Conservation (phyloP, 2,113 vertebrate genomes). For the Brachypodius melanocephalos region DNA sequence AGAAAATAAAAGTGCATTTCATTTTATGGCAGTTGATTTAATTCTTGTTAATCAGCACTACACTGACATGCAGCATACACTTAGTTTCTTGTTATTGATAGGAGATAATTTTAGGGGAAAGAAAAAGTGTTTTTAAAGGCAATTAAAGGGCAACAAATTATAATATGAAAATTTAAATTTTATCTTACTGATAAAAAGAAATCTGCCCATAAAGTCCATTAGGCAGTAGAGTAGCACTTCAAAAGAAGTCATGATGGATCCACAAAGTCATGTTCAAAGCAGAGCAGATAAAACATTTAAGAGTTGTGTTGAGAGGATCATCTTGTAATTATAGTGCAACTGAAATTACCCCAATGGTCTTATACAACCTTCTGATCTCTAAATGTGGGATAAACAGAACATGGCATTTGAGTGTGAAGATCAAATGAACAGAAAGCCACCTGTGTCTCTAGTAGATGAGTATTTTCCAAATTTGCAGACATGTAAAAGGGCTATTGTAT, state of each 20-base stretch:
- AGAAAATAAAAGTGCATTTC: neutral
- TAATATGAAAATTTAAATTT: neutral
- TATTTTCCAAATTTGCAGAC: neutral
- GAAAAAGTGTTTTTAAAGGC: neutral
- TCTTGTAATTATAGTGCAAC: neutral
- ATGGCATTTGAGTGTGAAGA: neutral
- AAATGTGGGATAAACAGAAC: neutral
- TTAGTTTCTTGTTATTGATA: neutral
- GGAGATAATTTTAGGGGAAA: neutral
- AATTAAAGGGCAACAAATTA: neutral
- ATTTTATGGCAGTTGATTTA: neutral
- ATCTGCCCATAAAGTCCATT: neutral
- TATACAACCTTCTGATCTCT: neutral
- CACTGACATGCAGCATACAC: neutral
- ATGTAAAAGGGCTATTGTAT: neutral
- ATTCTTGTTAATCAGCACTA: neutral
- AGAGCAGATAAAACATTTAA: conserved; percentile 13
- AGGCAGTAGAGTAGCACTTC: neutral
- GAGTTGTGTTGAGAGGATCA: neutral
- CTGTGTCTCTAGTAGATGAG: neutral
- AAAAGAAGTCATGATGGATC: neutral
- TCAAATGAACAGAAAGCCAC: neutral
- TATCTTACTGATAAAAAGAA: neutral
- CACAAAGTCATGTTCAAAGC: neutral
- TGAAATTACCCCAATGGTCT: neutral